Evolutionary conservation across 2,888 invertebrate genomes (phyloP).

Genomic region (Sclerodermus sp.): DNA sequence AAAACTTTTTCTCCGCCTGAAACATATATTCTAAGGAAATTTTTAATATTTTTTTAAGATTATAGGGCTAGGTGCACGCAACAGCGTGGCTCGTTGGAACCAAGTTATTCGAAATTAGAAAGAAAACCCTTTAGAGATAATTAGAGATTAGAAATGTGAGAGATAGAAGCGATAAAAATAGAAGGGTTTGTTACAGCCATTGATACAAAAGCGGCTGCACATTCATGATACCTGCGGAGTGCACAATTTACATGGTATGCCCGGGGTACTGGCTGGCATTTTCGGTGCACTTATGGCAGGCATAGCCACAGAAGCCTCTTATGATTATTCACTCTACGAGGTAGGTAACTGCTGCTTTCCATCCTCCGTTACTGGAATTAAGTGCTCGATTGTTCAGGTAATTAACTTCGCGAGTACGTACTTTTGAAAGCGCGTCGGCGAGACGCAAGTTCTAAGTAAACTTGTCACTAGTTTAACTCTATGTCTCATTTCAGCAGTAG

Average conservation of each 20-base stretch:
- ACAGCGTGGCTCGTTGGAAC: no score
- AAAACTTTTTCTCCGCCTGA: no score
- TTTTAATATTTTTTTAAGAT: no score
- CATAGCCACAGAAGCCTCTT: slow-evolving; percentile 68
- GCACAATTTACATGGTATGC: slow-evolving; percentile 95
- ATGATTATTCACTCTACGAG: slow-evolving; percentile 64
- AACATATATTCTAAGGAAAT: no score
- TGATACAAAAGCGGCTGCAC: slow-evolving; percentile 62
- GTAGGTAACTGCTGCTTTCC: slow-evolving; percentile 29
- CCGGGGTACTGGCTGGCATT: slow-evolving; percentile 83
- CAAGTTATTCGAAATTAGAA: no score
- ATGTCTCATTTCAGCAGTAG: not conserved
- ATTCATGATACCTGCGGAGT: slow-evolving; percentile 91
- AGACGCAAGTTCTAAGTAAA: slow-evolving; percentile 11
- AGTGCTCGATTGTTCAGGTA: slow-evolving; percentile 10
- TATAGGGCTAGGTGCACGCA: no score
- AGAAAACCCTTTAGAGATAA: no score
- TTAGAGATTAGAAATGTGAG: no score
- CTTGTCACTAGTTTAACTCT: not conserved
- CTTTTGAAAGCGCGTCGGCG: slow-evolving; percentile 2
- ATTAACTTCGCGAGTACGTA: slow-evolving; percentile 15
- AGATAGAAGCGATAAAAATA: no score
- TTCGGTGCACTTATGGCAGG: slow-evolving; percentile 76
- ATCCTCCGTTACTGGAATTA: slow-evolving; percentile 10
- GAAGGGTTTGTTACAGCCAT: slow-evolving; percentile 60